Evolutionary conservation across 2,113 vertebrate genomes (phyloP).

Genomic region (Crotalus viridis): DNA sequence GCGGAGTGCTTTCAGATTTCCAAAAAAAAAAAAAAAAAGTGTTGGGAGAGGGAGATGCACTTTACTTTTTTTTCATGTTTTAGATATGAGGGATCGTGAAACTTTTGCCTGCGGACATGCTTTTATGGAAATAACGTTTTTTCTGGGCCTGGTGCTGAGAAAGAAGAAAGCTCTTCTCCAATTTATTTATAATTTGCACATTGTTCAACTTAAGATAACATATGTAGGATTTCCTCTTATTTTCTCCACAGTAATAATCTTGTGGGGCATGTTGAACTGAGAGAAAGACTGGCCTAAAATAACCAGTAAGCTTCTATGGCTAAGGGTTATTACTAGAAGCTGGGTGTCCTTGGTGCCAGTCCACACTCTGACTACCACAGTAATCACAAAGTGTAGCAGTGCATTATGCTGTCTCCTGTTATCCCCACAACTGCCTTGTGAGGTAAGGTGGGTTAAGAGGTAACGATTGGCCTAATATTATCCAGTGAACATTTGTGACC

Average conservation of each 20-base stretch:
- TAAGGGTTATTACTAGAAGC: neutral
- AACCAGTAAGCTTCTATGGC: neutral
- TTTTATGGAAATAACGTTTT: neutral
- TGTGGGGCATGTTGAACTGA: neutral
- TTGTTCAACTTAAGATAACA: neutral
- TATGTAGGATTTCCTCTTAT: neutral
- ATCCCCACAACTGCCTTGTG: neutral
- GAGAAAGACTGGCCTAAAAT: neutral
- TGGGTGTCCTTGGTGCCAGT: neutral
- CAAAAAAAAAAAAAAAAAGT: neutral
- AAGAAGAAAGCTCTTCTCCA: neutral
- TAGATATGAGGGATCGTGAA: neutral
- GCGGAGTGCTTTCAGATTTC: neutral
- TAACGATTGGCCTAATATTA: neutral
- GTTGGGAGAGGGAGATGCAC: neutral
- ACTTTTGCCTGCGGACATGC: neutral
- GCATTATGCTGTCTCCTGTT: neutral
- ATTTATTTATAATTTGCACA: neutral
- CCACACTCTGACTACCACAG: neutral
- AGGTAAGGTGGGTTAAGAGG: neutral
- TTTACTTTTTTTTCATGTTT: too few relatives aligned
- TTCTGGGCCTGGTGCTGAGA: neutral
- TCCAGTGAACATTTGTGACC: neutral
- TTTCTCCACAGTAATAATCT: neutral
- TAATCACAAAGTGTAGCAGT: neutral